phyloP scores from a whole-genome alignment of 2,888 invertebrate genomes.

The Sycophila texana region DNA sequence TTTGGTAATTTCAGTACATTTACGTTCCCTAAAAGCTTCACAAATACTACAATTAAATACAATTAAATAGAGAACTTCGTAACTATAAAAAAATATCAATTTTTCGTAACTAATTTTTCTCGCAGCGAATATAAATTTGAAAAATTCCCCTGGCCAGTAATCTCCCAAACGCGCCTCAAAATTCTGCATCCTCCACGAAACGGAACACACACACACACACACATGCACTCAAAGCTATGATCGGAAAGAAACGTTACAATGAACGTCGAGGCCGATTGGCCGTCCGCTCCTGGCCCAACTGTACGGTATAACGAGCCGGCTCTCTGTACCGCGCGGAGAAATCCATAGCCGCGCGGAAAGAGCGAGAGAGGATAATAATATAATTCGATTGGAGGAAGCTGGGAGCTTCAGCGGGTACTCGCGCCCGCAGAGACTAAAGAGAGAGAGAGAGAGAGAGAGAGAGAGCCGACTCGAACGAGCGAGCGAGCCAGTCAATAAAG shows the following conservation, averaged over 20 bases:
- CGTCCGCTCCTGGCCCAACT: background rate
- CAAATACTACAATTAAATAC: too few relatives aligned
- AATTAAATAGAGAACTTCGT: too few relatives aligned
- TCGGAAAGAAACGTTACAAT: background rate
- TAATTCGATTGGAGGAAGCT: slow-evolving; percentile 69
- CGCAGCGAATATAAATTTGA: too few relatives aligned
- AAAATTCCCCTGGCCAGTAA: too few relatives aligned
- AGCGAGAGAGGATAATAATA: slow-evolving; percentile 67
- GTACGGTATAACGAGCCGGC: background rate
- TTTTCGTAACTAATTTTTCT: too few relatives aligned
- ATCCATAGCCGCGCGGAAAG: background rate
- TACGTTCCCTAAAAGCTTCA: too few relatives aligned
- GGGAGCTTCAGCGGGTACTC: slow-evolving; percentile 36
- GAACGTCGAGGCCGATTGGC: background rate
- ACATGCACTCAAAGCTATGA: too few relatives aligned
- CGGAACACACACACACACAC: too few relatives aligned
- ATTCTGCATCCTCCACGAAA: background rate
- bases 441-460: slow-evolving; percentile 51
- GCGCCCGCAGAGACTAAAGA: background rate
- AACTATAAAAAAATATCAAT: too few relatives aligned
- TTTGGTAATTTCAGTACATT: too few relatives aligned
- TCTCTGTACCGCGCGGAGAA: slow-evolving; percentile 1
- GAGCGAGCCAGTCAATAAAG: slow-evolving; percentile 68
- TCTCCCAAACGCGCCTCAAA: too few relatives aligned
- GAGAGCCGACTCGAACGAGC: background rate